Conservation (phyloP, 2,113 vertebrate species). For the Ophthalmolycus amberensis region DNA sequence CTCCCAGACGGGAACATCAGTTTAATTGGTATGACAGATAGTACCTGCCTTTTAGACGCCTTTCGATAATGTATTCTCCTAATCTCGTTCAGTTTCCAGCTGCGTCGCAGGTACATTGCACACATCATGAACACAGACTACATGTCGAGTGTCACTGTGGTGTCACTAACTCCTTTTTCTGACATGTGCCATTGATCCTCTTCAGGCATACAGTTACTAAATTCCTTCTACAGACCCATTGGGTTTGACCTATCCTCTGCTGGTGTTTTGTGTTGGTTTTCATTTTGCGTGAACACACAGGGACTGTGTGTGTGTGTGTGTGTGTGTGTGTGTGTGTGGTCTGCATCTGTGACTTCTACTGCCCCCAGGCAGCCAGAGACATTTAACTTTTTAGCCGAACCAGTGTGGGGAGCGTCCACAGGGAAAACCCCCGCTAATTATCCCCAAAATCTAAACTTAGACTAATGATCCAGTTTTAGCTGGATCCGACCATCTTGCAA, state of each 20-base stretch:
- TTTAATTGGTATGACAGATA: slow-evolving; percentile 52
- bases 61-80: slow-evolving; percentile 33
- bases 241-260: slow-evolving; percentile 31
- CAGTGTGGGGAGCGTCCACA: slow-evolving; percentile 52
- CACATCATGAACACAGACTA: not conserved
- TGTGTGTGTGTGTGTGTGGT: not conserved
- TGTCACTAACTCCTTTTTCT: slow-evolving; percentile 2
- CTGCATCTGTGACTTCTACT: slow-evolving; percentile 26
- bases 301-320: slow-evolving; percentile 7
- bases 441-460: slow-evolving; percentile 40
- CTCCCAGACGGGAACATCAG: slow-evolving; percentile 8
- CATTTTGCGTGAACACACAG: slow-evolving; percentile 5
- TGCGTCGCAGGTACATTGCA: slow-evolving; percentile 2
- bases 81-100: slow-evolving; percentile 34
- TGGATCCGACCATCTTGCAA: slow-evolving; percentile 17
- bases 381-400: slow-evolving; percentile 76
- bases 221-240: slow-evolving; percentile 10
- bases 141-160: not conserved
- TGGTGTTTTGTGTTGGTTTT: slow-evolving; percentile 50
- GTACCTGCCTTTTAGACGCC: slow-evolving; percentile 15
- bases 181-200: not conserved
- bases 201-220: slow-evolving; percentile 4
- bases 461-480: slow-evolving; percentile 39
- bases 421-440: slow-evolving; percentile 53
- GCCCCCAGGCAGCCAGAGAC: slow-evolving; percentile 69